A percentile compares a stretch with the other conserved stretches of the same genome.
Conservation (phyloP, 2,888 invertebrate genomes). For the Hyposoter dolosus region DNA sequence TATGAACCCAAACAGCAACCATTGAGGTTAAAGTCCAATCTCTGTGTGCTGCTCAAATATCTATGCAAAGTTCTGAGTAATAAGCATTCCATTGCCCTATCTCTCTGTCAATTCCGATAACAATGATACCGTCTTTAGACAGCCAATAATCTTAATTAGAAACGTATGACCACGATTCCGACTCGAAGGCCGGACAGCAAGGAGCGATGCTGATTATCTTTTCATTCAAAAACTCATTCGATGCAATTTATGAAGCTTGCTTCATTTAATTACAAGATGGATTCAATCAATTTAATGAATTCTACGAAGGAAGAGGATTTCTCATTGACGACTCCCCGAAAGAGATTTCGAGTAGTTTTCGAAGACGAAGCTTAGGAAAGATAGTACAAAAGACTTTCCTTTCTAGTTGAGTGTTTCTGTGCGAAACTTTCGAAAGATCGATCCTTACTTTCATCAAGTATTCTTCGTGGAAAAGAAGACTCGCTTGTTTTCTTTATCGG, state of each 20-base stretch:
- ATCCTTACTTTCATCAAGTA: conserved; percentile 6
- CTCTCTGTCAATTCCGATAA: background rate
- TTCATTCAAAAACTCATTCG: background rate
- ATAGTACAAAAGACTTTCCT: background rate
- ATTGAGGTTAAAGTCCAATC: conserved; percentile 7
- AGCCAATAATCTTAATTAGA: conserved; percentile 1
- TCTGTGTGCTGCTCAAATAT: conserved; percentile 6
- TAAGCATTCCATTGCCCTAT: background rate
- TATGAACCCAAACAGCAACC: conserved; percentile 1
- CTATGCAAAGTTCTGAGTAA: conserved; percentile 9
- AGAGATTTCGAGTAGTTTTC: conserved; percentile 17
- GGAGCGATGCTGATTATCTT: background rate
- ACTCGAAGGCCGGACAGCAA: no score
- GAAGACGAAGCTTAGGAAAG: background rate
- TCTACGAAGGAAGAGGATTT: background rate
- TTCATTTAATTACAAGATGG: background rate
- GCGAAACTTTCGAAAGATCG: background rate
- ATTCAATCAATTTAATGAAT: conserved; percentile 8
- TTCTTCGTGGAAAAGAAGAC: background rate
- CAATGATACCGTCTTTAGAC: background rate
- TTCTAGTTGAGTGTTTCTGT: background rate
- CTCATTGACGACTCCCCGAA: conserved; percentile 10
- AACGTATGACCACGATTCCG: background rate
- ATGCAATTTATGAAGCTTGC: background rate
- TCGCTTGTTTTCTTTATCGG: conserved; percentile 1